phyloP scores from a whole-genome alignment of 2,797 vertebrate genomes.

The Lacerta viridis region DNA sequence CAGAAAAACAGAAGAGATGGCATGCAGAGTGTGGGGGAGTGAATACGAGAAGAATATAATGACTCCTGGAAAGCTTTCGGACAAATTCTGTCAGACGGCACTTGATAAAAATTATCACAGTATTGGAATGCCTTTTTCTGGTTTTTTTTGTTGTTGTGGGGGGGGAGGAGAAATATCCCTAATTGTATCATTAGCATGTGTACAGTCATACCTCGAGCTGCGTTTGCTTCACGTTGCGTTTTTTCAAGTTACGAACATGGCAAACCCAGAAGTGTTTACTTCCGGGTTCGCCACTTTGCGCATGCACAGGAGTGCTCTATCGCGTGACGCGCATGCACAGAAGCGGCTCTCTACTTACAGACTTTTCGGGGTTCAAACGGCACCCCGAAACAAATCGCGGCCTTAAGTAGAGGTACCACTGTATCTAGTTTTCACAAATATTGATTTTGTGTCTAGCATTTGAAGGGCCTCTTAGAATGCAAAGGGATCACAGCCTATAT shows the following conservation, averaged over 20 bases:
- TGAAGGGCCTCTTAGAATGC: neutral
- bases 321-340: no score
- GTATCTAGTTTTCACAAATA: neutral
- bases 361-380: no score
- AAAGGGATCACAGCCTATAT: neutral
- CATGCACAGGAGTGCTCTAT: no score
- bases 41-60: neutral
- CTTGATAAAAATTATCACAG: neutral
- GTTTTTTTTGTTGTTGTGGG: neutral
- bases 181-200: constrained; percentile 8
- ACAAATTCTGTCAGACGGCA: neutral
- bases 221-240: no score
- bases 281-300: no score
- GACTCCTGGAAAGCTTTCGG: neutral
- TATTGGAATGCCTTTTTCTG: neutral
- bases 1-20: neutral
- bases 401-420: no score
- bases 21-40: no score
- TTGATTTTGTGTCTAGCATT: neutral
- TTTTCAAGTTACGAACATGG: no score
- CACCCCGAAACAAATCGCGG: no score
- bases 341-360: no score
- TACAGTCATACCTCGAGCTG: no score
- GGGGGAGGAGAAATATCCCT: neutral
- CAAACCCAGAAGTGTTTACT: no score